These are phyloP conservation scores for Ophiodon elongatus DNA, from an alignment of 2,113 vertebrate species.

Conservation along the genomic window DNA sequence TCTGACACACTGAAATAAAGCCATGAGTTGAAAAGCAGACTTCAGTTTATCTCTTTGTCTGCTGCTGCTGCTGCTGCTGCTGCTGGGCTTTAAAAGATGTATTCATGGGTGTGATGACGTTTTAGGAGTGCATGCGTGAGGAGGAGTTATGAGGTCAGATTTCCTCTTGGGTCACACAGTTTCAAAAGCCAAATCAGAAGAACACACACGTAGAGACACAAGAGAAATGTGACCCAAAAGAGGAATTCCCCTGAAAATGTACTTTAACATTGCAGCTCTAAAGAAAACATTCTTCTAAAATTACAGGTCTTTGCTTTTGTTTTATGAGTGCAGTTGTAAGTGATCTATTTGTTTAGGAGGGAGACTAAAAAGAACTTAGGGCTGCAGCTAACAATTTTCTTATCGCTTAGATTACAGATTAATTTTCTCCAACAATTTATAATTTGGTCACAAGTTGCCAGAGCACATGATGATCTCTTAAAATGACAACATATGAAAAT, in stretches of 20 bases:
- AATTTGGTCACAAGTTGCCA: background rate
- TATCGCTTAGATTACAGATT: background rate
- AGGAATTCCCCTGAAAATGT: constrained; percentile 3
- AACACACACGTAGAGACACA: constrained; percentile 15
- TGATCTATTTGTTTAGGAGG: background rate
- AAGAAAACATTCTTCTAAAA: constrained; percentile 2
- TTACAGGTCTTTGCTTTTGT: background rate
- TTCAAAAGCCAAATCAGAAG: constrained; percentile 31
- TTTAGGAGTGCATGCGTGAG: background rate
- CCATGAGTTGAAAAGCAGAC: constrained; percentile 6
- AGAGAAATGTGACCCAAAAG: background rate
- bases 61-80: background rate
- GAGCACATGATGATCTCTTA: background rate
- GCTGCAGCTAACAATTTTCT: background rate
- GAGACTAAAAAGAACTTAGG: background rate
- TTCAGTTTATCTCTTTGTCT: background rate
- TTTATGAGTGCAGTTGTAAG: background rate
- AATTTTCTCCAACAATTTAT: background rate
- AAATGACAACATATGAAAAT: background rate
- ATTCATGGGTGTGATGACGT: constrained; percentile 3
- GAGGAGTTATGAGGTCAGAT: constrained; percentile 16
- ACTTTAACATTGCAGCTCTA: background rate
- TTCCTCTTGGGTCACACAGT: constrained; percentile 15
- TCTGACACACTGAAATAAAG: constrained; percentile 32
- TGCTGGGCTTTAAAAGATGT: background rate